A percentile compares a stretch with the other conserved stretches of the same genome.
phyloP scores from a whole-genome alignment of 2,797 vertebrate species.

The Pangasius larnaudii region DNA sequence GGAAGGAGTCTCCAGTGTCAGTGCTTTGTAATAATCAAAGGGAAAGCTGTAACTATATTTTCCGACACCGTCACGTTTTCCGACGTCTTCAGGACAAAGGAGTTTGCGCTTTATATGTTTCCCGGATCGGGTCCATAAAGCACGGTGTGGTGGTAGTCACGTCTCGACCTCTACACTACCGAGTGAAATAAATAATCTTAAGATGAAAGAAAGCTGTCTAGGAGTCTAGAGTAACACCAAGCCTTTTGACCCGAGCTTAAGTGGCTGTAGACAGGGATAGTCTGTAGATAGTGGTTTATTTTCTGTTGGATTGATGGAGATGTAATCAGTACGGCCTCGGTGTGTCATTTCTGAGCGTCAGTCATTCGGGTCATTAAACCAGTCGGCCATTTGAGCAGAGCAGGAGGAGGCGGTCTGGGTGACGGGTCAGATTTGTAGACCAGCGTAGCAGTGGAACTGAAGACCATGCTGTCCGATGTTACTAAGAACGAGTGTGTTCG shows the following conservation, averaged over 20 bases:
- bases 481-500: neutral
- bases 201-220: neutral
- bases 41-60: too few relatives aligned
- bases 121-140: neutral
- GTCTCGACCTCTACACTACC: too few relatives aligned
- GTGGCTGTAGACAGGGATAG: neutral
- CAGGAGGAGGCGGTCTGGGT: neutral
- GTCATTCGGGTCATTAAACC: neutral
- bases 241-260: neutral
- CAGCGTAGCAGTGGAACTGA: neutral
- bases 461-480: neutral
- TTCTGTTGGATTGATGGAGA: neutral
- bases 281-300: neutral
- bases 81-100: neutral
- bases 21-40: too few relatives aligned
- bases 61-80: neutral
- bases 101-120: neutral
- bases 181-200: neutral
- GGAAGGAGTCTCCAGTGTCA: too few relatives aligned
- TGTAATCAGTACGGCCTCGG: neutral
- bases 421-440: neutral
- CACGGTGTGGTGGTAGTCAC: neutral
- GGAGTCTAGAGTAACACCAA: neutral
- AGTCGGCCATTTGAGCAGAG: neutral
- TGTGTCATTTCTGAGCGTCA: neutral